Evolutionary conservation across 2,888 invertebrate species (phyloP).

Genomic region (Cephus spinipes): DNA sequence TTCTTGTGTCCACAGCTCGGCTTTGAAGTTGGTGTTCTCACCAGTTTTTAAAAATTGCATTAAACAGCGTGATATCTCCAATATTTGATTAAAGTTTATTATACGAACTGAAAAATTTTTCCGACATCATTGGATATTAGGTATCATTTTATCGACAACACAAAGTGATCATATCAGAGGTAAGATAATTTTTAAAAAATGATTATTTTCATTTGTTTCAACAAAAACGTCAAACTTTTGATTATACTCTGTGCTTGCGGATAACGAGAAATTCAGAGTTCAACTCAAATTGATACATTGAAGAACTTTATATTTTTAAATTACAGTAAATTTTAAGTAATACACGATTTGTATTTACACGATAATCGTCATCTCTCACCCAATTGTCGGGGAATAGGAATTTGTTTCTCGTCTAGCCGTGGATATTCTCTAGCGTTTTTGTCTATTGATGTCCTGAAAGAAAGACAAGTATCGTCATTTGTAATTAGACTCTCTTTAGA

Average conservation of each 20-base stretch:
- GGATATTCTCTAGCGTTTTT: conserved; percentile 19
- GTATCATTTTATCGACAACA: neutral
- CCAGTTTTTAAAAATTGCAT: neutral
- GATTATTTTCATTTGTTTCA: neutral
- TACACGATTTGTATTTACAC: conserved; percentile 59
- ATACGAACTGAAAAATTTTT: neutral
- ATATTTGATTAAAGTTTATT: neutral
- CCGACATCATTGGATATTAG: neutral
- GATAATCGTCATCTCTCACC: conserved; percentile 36
- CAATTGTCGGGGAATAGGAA: conserved; percentile 4
- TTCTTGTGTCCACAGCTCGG: neutral
- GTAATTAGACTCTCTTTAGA: neutral
- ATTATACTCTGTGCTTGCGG: neutral
- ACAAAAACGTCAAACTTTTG: neutral
- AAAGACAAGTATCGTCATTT: neutral
- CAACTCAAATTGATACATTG: conserved; percentile 42
- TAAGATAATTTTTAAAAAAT: neutral
- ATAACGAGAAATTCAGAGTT: neutral
- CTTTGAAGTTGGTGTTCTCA: neutral
- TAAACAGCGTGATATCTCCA: no score
- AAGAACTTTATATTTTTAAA: conserved; percentile 63
- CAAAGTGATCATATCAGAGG: neutral
- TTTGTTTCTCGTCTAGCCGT: conserved; percentile 25
- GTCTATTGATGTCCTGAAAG: neutral
- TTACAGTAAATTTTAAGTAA: conserved; percentile 59